A percentile compares a stretch with the other conserved stretches of the same genome.
phyloP scores from a whole-genome alignment of 2,797 vertebrate genomes.

The Diplodus puntazzo region DNA sequence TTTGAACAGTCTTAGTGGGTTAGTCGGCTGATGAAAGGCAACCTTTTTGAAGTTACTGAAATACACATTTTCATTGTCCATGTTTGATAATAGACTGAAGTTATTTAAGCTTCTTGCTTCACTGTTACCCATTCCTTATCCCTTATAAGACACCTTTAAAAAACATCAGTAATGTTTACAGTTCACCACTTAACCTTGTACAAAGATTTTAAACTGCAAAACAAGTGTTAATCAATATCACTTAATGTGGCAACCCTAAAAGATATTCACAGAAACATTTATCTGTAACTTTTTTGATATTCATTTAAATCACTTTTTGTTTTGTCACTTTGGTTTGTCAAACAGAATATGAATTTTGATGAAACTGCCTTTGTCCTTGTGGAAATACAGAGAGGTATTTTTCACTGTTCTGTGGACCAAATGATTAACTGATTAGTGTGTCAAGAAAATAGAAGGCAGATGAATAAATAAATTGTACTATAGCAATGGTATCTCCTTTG shows the following conservation, averaged over 20 bases:
- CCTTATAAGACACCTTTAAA: neutral
- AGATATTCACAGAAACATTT: no score
- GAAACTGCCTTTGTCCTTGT: no score
- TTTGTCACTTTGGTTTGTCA: no score
- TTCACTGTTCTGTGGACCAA: no score
- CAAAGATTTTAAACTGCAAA: neutral
- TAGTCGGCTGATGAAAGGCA: neutral
- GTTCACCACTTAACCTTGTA: neutral
- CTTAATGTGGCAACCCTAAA: no score
- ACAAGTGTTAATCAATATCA: no score
- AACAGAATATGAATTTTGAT: no score
- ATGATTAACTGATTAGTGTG: no score
- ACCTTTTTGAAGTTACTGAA: constrained; percentile 1
- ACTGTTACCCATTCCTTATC: neutral
- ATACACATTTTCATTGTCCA: neutral
- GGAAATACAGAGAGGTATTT: no score
- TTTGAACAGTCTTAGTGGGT: neutral
- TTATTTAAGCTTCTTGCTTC: neutral
- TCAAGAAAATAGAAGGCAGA: no score
- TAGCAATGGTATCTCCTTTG: neutral
- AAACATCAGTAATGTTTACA: constrained; percentile 4
- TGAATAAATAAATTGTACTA: neutral
- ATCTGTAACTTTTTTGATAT: no score
- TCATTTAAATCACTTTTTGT: no score
- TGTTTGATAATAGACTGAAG: neutral